Percentiles rank a stretch among this genome's conserved stretches.
phyloP scores from a whole-genome alignment of 1,140 invertebrate genomes.

The Lepidurus couesii region DNA sequence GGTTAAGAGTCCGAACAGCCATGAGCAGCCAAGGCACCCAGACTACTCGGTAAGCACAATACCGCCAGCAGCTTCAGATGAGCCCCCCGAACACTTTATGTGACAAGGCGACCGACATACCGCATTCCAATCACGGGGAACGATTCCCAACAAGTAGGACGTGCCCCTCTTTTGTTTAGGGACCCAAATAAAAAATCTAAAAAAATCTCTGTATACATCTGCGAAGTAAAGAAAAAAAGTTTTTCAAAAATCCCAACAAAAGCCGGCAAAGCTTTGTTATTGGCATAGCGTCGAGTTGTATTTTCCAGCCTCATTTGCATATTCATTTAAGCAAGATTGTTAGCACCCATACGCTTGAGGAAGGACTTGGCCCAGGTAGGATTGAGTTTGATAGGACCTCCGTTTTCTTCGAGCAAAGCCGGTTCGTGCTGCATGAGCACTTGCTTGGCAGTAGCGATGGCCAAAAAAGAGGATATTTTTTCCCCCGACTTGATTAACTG shows the following conservation, averaged over 20 bases:
- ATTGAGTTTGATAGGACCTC: constrained; percentile 44
- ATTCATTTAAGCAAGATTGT: constrained; percentile 32
- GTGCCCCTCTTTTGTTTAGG: neutral
- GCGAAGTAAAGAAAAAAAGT: too few relatives aligned
- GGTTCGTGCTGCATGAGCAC: constrained; percentile 45
- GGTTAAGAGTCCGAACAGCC: neutral
- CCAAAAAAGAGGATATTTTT: constrained; percentile 44
- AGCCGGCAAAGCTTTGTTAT: too few relatives aligned
- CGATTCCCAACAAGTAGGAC: neutral
- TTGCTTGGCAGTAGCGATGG: constrained; percentile 45
- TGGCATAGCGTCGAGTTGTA: neutral
- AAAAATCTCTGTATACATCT: too few relatives aligned
- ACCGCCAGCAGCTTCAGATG: neutral
- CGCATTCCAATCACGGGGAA: constrained; percentile 1
- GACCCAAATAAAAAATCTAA: too few relatives aligned
- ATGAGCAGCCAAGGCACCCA: neutral
- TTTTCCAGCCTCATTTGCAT: neutral
- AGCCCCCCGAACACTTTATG: constrained; percentile 16
- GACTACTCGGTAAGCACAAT: neutral
- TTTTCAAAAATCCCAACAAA: too few relatives aligned
- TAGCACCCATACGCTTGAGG: constrained; percentile 41
- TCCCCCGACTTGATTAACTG: constrained; percentile 44
- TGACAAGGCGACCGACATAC: constrained; percentile 17
- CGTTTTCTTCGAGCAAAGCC: constrained; percentile 43
- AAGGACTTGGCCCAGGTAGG: constrained; percentile 46